These are phyloP conservation scores for Thereva nobilitata DNA, from an alignment of 2,888 invertebrate species.

Conservation along the genomic window DNA sequence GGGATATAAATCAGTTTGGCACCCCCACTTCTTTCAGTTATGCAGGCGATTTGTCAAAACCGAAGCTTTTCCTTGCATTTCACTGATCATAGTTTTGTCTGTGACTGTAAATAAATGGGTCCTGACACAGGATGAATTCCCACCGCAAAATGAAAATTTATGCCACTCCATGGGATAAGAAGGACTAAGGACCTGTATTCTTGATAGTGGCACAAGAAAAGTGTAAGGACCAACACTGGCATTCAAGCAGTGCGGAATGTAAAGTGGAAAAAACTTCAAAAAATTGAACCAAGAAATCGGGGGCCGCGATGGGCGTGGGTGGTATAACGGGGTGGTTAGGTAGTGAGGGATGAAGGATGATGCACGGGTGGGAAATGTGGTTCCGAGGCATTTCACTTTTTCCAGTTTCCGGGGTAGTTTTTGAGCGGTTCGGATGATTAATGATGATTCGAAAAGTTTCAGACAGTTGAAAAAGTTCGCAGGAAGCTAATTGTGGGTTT, in stretches of 20 bases:
- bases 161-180: slow-evolving; percentile 12
- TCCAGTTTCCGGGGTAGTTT: slow-evolving; percentile 29
- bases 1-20: slow-evolving; percentile 29
- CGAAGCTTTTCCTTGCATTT: slow-evolving; percentile 27
- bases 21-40: neutral
- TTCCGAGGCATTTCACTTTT: slow-evolving; percentile 23
- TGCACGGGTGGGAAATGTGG: slow-evolving; percentile 6
- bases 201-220: neutral
- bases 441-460: slow-evolving; percentile 32
- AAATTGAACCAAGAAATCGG: neutral
- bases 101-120: slow-evolving; percentile 30
- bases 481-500: slow-evolving; percentile 30
- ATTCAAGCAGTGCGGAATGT: slow-evolving; percentile 24
- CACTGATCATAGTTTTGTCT: slow-evolving; percentile 32
- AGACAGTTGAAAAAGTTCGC: slow-evolving; percentile 20
- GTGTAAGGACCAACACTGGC: slow-evolving; percentile 15
- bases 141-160: slow-evolving; percentile 34
- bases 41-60: slow-evolving; percentile 30
- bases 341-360: neutral
- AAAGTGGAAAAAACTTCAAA: slow-evolving; percentile 25
- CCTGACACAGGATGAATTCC: slow-evolving; percentile 31
- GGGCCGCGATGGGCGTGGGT: neutral
- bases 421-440: slow-evolving; percentile 29
- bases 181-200: no score
- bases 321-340: neutral